phyloP scores from a whole-genome alignment of 2,797 vertebrate species.

The Microcaecilia unicolor region DNA sequence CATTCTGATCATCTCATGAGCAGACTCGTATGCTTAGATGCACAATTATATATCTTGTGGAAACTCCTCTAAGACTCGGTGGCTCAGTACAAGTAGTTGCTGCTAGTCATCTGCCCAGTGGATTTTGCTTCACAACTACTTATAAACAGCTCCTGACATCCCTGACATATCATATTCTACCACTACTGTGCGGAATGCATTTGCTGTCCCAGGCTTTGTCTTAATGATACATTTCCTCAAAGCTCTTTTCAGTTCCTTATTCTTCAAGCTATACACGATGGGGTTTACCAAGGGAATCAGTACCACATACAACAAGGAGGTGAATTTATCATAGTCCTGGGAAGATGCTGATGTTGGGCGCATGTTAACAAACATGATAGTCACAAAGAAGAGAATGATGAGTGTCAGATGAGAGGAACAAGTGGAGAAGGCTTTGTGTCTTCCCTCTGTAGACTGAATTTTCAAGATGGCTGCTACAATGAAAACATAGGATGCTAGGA shows the following conservation, averaged over 20 bases:
- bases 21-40: too few species aligned
- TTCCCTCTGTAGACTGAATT: slow-evolving; percentile 5
- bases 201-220: too few species aligned
- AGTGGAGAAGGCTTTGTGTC: slow-evolving; percentile 12
- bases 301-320: background rate
- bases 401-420: slow-evolving; percentile 17
- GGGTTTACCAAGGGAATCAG: slow-evolving; percentile 2
- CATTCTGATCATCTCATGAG: too few species aligned
- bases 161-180: too few species aligned
- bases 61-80: too few species aligned
- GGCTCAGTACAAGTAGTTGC: too few species aligned
- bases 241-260: slow-evolving; percentile 1
- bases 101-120: too few species aligned
- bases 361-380: slow-evolving; percentile 8
- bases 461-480: slow-evolving; percentile 8
- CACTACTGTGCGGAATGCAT: too few species aligned
- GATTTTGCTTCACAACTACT: too few species aligned
- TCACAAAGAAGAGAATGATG: slow-evolving; percentile 17
- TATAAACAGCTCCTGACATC: too few species aligned
- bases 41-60: too few species aligned
- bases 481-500: slow-evolving; percentile 12
- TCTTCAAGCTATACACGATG: slow-evolving; percentile 1
- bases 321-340: background rate
- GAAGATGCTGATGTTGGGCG: background rate
- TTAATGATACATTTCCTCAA: too few species aligned